These are phyloP conservation scores for Actinemys pallida DNA, from an alignment of 2,113 vertebrate genomes.

Conservation along the genomic window DNA sequence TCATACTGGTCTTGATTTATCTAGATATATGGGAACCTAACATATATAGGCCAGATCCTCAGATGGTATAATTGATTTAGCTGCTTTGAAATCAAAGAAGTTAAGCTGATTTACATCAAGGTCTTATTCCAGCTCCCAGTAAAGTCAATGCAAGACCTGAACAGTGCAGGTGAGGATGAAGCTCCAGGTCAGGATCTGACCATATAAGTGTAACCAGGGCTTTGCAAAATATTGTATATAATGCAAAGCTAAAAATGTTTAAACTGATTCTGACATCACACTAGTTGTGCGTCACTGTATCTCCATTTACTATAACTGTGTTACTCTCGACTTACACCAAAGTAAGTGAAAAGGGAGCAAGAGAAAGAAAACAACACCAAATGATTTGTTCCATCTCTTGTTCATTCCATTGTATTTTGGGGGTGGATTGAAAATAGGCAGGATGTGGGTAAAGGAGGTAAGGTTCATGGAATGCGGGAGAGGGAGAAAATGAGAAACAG, in stretches of 20 bases:
- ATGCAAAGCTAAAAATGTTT: not conserved
- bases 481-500: not conserved
- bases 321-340: not conserved
- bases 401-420: not conserved
- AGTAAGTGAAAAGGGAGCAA: not conserved
- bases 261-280: not conserved
- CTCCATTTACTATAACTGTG: not conserved
- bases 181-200: not conserved
- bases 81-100: not conserved
- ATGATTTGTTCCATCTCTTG: not conserved
- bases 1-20: constrained; percentile 11
- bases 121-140: not conserved
- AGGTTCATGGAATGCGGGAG: not conserved
- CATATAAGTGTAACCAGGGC: not conserved
- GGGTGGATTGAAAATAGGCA: no score
- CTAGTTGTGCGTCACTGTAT: no score
- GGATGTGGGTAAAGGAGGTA: not conserved
- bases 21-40: constrained; percentile 1
- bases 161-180: not conserved
- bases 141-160: not conserved
- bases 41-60: not conserved
- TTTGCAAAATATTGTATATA: not conserved
- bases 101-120: not conserved
- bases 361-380: not conserved
- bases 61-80: not conserved